Base-by-base conservation (phyloP, 1,140 invertebrate species). In the Monomorium pharaonis region DNA sequence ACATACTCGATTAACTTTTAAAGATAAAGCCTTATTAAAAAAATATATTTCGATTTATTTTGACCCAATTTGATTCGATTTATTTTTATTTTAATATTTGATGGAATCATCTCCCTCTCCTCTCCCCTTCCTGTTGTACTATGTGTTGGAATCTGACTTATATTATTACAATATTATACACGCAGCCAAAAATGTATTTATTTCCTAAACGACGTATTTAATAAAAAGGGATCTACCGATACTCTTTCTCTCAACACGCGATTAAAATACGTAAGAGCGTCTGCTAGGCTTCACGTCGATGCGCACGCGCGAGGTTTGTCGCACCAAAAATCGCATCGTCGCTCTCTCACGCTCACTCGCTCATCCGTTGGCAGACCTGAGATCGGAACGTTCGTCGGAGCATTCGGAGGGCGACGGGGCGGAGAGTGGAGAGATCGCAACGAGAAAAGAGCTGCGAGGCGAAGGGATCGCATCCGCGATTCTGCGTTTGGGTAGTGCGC, bases 381-480 rank as follows among this genome's bases (percentile, higher is more conserved):
- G 56, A 76, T 89, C 83, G 60, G 44, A 81, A 58, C 60, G 7
- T 37, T 37, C 37, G n/a, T 51, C 5, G 49, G 47, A 51, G 49
- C 18, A n/a, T n/a, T 51, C 49, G 67, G 80, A 65, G 18, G 33
- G 2, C 16, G 3, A 18, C n/a, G 4, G 3, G 0, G n/a, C 1
- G 7, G 16, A 33, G 18, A 3, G 18, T 72, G 74, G 56, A 76
- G 88, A 89, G 81, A 83, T 89, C 85, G 86, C 87, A 84, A 86
- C 85, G n/a, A n/a, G n/a, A n/a, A n/a, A n/a, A n/a, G 86, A 88
- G 83, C 81, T 80, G 88, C 75, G 86, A 76, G n/a, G 30, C 42
- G 21, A 44, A 33, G 21, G 16, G 7, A 27, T 49, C 42, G 27
- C 54, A 75, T 88, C 44, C 63, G 87, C 87, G 77, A 58, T 88